These are phyloP conservation scores for Lamellibrachia columna DNA, from an alignment of 2,888 invertebrate species.

Conservation along the genomic window DNA sequence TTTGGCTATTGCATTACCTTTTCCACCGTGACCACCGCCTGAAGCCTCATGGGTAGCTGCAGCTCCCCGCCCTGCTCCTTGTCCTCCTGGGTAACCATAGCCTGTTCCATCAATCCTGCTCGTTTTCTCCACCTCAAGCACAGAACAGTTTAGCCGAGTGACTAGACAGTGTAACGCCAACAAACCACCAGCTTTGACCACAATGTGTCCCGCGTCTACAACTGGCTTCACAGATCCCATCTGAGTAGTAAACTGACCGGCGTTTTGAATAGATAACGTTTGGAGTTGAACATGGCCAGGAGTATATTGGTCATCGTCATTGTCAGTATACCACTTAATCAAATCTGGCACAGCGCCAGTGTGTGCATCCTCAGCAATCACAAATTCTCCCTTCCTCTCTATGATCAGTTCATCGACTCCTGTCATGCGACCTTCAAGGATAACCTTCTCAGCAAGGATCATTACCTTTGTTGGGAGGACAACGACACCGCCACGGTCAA, in stretches of 20 bases:
- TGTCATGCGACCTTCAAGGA: slow-evolving; percentile 47
- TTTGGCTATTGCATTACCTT: slow-evolving; percentile 40
- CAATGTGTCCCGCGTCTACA: slow-evolving; percentile 37
- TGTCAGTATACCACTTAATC: not conserved
- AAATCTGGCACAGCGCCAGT: slow-evolving; percentile 33
- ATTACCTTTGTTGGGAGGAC: slow-evolving; percentile 49
- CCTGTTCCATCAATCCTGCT: slow-evolving; percentile 44
- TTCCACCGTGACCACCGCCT: slow-evolving; percentile 48
- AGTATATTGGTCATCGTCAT: not conserved
- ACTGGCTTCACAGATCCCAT: slow-evolving; percentile 40
- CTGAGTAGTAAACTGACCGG: slow-evolving; percentile 42
- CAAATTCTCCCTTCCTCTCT: slow-evolving; percentile 47
- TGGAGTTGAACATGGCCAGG: slow-evolving; percentile 43
- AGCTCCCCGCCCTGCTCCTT: slow-evolving; percentile 45
- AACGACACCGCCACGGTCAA: slow-evolving; percentile 43
- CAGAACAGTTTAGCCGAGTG: slow-evolving; percentile 35
- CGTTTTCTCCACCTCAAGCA: slow-evolving; percentile 44
- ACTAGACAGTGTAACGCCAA: slow-evolving; percentile 36
- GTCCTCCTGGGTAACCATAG: slow-evolving; percentile 38
- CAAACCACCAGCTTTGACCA: slow-evolving; percentile 46
- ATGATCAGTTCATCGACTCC: slow-evolving; percentile 49
- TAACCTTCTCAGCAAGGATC: slow-evolving; percentile 45
- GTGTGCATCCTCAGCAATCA: slow-evolving; percentile 43
- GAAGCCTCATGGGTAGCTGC: slow-evolving; percentile 31
- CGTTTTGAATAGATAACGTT: slow-evolving; percentile 44